These are phyloP conservation scores for Xiphophorus hellerii DNA, from an alignment of 2,113 vertebrate species.

Conservation along the genomic window DNA sequence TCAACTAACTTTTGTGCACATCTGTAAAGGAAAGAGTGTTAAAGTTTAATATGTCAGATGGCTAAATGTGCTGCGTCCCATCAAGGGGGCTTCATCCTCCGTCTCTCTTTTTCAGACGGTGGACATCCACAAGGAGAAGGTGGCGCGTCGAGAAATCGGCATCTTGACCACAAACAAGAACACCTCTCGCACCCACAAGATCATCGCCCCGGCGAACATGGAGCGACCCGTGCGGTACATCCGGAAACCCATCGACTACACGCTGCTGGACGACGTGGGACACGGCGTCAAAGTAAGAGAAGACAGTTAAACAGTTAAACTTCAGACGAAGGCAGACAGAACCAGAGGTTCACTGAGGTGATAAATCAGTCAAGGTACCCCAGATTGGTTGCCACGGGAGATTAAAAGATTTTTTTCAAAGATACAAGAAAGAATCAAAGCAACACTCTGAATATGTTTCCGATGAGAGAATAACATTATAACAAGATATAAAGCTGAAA, in stretches of 20 bases:
- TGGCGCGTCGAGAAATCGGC: constrained; percentile 97
- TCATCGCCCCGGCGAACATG: constrained; percentile 98
- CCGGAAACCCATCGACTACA: constrained; percentile 99
- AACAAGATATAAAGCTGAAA: too few species aligned
- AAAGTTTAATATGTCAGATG: background rate
- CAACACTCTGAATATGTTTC: too few species aligned
- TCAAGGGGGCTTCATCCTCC: background rate
- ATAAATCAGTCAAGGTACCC: background rate
- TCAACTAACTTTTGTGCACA: too few species aligned
- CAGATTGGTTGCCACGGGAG: background rate
- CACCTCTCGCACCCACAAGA: constrained; percentile 98
- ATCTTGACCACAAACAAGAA: constrained; percentile 99
- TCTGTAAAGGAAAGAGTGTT: too few species aligned
- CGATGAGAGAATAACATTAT: too few species aligned
- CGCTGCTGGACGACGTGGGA: constrained; percentile 97
- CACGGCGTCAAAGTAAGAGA: constrained; percentile 96
- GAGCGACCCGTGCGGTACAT: constrained; percentile 99
- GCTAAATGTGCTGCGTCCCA: background rate
- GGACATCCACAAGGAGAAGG: constrained; percentile 99
- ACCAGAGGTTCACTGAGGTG: background rate
- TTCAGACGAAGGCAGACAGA: too few species aligned
- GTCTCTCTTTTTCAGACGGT: constrained; percentile 83
- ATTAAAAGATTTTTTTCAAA: too few species aligned
- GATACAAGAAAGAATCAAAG: too few species aligned
- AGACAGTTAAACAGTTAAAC: background rate